These are phyloP conservation scores for Cyprinella venusta DNA, from an alignment of 2,797 vertebrate genomes.

Conservation along the genomic window DNA sequence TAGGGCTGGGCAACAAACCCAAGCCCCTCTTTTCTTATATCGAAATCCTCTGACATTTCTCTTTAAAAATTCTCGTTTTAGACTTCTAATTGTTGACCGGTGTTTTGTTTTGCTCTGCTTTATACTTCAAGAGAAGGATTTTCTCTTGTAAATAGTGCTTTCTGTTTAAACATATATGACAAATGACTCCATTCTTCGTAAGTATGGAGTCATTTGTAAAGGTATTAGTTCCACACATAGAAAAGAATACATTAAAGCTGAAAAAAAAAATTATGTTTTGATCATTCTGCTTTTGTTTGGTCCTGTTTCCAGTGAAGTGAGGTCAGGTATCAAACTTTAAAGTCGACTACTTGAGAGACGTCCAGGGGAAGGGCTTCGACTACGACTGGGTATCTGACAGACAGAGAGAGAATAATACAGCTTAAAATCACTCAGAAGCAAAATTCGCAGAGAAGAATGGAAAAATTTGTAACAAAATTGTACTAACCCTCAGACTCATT, in stretches of 20 bases:
- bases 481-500: constrained; percentile 63
- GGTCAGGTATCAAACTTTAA: constrained; percentile 61
- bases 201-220: neutral
- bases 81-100: no score
- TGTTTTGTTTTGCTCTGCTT: no score
- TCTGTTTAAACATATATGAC: constrained; percentile 6
- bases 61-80: no score
- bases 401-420: neutral
- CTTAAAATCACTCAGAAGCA: neutral
- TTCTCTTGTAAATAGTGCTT: neutral
- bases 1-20: no score
- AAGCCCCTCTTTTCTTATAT: no score
- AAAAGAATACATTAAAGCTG: neutral
- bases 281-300: constrained; percentile 12
- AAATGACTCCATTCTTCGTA: neutral
- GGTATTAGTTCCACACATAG: neutral
- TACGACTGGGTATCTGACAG: constrained; percentile 70
- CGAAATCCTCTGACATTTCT: no score
- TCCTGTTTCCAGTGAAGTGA: neutral
- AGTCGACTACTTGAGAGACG: constrained; percentile 70
- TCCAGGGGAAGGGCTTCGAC: constrained; percentile 74
- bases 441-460: neutral
- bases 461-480: constrained; percentile 9
- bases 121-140: no score
- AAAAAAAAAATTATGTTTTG: neutral